A percentile compares a stretch with the other conserved stretches of the same genome.
Conservation (phyloP, 2,113 vertebrate species). For the Heloderma charlesbogerti region DNA sequence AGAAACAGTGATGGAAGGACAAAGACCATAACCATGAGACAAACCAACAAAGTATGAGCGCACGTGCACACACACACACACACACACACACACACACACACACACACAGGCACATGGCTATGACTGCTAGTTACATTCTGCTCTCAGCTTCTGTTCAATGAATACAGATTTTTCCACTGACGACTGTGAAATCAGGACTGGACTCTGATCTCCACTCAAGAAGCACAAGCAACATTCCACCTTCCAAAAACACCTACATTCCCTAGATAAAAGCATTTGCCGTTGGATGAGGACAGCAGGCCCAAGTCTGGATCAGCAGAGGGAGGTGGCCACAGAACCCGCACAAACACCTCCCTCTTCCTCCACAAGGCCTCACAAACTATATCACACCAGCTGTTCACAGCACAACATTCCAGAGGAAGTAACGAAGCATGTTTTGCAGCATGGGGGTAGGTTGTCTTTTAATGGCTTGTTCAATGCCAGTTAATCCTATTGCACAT, state of each 20-base stretch:
- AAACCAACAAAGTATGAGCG: slow-evolving; percentile 10
- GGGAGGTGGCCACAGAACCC: slow-evolving; percentile 1
- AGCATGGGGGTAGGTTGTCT: slow-evolving; percentile 3
- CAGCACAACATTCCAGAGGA: slow-evolving; percentile 44
- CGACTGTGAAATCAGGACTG: background rate
- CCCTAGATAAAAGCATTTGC: slow-evolving; percentile 15
- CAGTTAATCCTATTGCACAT: slow-evolving; percentile 30
- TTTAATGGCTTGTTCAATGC: background rate
- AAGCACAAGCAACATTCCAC: slow-evolving; percentile 6
- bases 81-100: background rate
- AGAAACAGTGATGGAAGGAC: slow-evolving; percentile 1
- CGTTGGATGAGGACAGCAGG: slow-evolving; percentile 2
- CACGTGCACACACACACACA: background rate
- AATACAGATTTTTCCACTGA: background rate
- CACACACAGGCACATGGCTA: background rate
- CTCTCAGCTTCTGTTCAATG: slow-evolving; percentile 4
- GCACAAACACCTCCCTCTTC: slow-evolving; percentile 16
- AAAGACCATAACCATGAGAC: background rate
- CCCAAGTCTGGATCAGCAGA: slow-evolving; percentile 16
- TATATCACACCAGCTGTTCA: slow-evolving; percentile 33
- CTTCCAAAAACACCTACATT: slow-evolving; percentile 22
- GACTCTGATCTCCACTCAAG: background rate
- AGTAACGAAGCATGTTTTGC: slow-evolving; percentile 36
- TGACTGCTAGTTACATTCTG: slow-evolving; percentile 35
- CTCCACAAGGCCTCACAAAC: slow-evolving; percentile 36